These are phyloP conservation scores for Ctenoplectra terminalis DNA, from an alignment of 1,140 invertebrate genomes.

Conservation along the genomic window DNA sequence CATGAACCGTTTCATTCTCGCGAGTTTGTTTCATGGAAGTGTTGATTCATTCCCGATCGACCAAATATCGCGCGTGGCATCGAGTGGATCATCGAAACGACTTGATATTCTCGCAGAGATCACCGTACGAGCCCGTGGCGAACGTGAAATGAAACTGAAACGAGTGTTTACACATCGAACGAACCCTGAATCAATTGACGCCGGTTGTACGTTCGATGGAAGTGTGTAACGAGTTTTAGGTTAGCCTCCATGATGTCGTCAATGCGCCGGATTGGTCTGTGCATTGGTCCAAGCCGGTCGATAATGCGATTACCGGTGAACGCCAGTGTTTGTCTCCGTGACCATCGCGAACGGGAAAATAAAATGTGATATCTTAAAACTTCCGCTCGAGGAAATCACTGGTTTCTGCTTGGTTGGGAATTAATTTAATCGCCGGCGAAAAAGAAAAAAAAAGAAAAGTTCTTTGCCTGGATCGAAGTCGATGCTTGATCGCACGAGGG, in stretches of 20 bases:
- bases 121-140: background rate
- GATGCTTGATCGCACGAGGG: too few relatives aligned
- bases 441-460: too few relatives aligned
- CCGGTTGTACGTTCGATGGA: constrained; percentile 23
- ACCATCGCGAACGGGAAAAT: background rate
- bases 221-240: constrained; percentile 46
- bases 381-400: background rate
- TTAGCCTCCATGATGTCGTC: constrained; percentile 32
- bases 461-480: background rate
- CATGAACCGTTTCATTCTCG: background rate
- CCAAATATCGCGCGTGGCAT: background rate
- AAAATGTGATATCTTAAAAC: constrained; percentile 38
- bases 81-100: constrained; percentile 28
- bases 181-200: constrained; percentile 58
- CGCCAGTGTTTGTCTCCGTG: constrained; percentile 5
- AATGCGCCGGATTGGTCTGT: constrained; percentile 30
- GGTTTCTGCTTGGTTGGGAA: constrained; percentile 7
- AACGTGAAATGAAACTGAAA: constrained; percentile 50
- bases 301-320: constrained; percentile 46
- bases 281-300: constrained; percentile 28
- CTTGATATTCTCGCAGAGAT: constrained; percentile 9
- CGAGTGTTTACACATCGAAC: constrained; percentile 47
- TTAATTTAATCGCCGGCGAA: background rate
- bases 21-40: background rate
- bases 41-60: background rate